Base-by-base conservation (phyloP, 2,113 vertebrate genomes). In the Colistium nudipinnis region DNA sequence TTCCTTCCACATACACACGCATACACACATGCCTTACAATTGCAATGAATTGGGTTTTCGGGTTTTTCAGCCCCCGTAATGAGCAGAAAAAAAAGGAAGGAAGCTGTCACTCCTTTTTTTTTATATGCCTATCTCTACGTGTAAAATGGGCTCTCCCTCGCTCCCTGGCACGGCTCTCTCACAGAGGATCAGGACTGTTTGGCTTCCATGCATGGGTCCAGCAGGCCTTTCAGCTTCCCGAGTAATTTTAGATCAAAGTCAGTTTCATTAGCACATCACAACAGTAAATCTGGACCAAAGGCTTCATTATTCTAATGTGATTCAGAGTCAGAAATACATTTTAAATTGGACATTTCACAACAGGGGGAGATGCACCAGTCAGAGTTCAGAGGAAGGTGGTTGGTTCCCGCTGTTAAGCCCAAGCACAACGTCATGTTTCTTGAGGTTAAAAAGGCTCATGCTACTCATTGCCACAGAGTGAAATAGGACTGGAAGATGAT, bases 221-320 rank as follows among this genome's bases (percentile, higher is more conserved):
- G 48, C 56, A 68, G 20, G 52, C 13, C 25, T 16, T 33, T 70
- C 27, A 36, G 48, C 81, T 74, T 74, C 82, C 65, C 51, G 62
- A 71, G 43, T 86, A 76, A 74, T 86, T 90, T 75, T 77, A 85
- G 79, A 90, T 89, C 84, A 91, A 85, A 85, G 76, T 75, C 10
- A 6, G 33, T 74, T 75, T 78, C 78, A 90, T 90, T 87, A 87
- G 78, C 83, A 84, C 73, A 84, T 85, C 80, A 80, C 74, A 81
- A 83, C 63, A 74, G 55, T 65, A 53, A 77, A 66, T 84, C 73
- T 24, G 48, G 45, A 83, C 75, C 63, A 80, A 76, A 74, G 61
- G 57, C 30, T 73, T 87, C 65, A 75, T 83, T 84, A 81, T 81
- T 84, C 63, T 65, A 81, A 87, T 90, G 74, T 59, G 54, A 81